A percentile compares a stretch with the other conserved stretches of the same genome.
phyloP scores from a whole-genome alignment of 2,797 vertebrate species.

The Sylvia borin region DNA sequence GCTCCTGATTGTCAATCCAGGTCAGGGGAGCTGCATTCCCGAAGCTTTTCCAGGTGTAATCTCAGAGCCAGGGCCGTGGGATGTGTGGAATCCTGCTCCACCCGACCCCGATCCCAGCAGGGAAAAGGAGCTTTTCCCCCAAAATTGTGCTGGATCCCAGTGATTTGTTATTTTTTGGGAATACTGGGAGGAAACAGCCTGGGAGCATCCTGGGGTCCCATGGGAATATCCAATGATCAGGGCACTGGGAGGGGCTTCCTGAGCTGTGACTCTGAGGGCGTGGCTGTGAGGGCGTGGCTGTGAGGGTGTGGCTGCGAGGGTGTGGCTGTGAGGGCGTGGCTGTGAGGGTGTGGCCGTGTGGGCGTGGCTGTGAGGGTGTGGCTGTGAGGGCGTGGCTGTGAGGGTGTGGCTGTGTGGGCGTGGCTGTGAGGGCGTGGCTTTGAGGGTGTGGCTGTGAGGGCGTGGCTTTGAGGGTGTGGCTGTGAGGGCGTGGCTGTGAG shows the following conservation, averaged over 20 bases:
- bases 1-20: neutral
- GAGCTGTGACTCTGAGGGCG: no score
- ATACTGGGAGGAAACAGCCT: neutral
- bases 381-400: no score
- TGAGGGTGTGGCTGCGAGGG: neutral
- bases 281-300: neutral
- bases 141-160: neutral
- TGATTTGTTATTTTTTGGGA: neutral
- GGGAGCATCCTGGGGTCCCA: no score
- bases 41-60: neutral
- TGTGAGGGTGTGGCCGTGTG: no score
- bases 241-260: neutral
- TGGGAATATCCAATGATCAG: neutral
- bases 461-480: no score
- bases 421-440: no score
- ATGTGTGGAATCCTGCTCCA: rapidly evolving
- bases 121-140: neutral
- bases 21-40: neutral
- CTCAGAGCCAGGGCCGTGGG: rapidly evolving
- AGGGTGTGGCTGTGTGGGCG: no score
- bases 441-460: no score
- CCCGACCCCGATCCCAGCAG: rapidly evolving
- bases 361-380: no score
- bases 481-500: neutral
- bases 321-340: no score